A percentile compares a stretch with the other conserved stretches of the same genome.
Evolutionary conservation across 2,113 vertebrate genomes (phyloP).

Genomic region (Calypte anna): DNA sequence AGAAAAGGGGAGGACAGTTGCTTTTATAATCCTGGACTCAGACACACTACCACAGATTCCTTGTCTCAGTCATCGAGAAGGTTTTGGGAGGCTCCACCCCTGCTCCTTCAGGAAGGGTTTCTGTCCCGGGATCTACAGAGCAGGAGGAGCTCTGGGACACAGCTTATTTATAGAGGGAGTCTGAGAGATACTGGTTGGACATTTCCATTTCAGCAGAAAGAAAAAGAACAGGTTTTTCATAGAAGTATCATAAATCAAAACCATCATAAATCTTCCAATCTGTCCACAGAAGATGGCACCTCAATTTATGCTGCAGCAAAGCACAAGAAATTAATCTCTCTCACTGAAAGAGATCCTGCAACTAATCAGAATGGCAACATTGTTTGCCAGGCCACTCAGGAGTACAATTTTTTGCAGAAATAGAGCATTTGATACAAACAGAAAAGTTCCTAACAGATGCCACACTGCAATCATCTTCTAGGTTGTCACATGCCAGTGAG

Average conservation of each 20-base stretch:
- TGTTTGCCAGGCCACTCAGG: not conserved
- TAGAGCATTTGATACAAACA: not conserved
- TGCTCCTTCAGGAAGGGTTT: not conserved
- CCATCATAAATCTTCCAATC: not conserved
- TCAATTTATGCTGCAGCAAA: slow-evolving; percentile 17
- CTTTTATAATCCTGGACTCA: not conserved
- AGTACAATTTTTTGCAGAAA: not conserved
- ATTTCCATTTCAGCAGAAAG: not conserved
- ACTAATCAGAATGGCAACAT: not conserved
- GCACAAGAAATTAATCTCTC: not conserved
- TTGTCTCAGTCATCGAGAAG: not conserved
- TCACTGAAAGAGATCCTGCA: not conserved
- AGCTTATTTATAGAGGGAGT: not conserved
- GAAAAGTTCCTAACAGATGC: not conserved
- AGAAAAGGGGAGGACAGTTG: not conserved
- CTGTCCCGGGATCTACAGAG: not conserved
- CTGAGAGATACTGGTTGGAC: not conserved
- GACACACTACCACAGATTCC: not conserved
- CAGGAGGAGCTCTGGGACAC: not conserved
- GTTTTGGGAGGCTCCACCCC: not conserved
- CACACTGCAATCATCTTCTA: not conserved
- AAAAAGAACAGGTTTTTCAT: not conserved
- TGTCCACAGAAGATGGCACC: not conserved
- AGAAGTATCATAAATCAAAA: slow-evolving; percentile 5
- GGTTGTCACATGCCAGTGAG: not conserved